These are phyloP conservation scores for Cairina moschata DNA, from an alignment of 2,113 vertebrate genomes.

Conservation along the genomic window DNA sequence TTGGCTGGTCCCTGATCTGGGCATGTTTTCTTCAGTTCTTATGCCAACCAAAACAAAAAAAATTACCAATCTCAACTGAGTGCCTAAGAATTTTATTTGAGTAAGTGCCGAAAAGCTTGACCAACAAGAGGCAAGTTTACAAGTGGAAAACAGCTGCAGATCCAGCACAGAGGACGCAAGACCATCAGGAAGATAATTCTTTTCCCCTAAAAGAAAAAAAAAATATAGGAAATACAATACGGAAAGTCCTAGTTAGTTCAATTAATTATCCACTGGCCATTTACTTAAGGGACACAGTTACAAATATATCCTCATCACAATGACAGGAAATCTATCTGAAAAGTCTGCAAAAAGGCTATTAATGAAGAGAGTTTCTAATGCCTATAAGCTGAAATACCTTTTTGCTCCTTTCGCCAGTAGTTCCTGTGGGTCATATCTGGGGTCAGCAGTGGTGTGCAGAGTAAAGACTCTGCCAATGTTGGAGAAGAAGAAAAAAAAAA, in stretches of 20 bases:
- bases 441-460: slow-evolving; percentile 36
- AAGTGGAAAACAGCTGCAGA: not conserved
- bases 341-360: slow-evolving; percentile 73
- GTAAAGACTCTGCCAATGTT: slow-evolving; percentile 31
- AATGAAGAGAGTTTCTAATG: slow-evolving; percentile 64
- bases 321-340: slow-evolving; percentile 79
- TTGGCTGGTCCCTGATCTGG: not conserved
- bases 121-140: not conserved
- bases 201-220: not conserved
- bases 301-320: slow-evolving; percentile 76
- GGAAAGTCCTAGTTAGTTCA: slow-evolving; percentile 67
- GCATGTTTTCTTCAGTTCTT: not conserved
- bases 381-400: slow-evolving; percentile 66
- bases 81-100: not conserved
- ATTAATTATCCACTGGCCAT: slow-evolving; percentile 77
- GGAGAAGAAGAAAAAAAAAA: not conserved
- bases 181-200: not conserved
- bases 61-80: not conserved
- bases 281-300: slow-evolving; percentile 75
- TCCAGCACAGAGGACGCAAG: not conserved
- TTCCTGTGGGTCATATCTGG: slow-evolving; percentile 51
- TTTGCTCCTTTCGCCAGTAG: not conserved
- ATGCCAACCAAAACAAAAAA: not conserved
- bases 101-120: not conserved
- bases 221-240: slow-evolving; percentile 5